Conservation (phyloP, 2,113 vertebrate genomes). For the Semicossyphus pulcher region DNA sequence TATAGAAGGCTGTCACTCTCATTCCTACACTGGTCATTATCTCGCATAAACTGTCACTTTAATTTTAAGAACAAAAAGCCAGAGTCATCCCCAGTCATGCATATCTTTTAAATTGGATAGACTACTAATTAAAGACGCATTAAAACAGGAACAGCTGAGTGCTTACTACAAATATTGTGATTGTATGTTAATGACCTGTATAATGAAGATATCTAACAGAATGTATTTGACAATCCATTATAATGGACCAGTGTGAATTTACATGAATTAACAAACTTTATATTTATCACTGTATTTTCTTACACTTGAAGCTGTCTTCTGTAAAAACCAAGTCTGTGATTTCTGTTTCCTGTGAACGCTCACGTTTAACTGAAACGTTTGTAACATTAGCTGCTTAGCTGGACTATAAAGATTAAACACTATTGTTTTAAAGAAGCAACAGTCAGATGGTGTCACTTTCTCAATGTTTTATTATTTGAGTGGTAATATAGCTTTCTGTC, state of each 20-base stretch:
- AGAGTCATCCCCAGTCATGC: neutral
- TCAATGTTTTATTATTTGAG: neutral
- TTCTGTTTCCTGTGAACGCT: constrained; percentile 40
- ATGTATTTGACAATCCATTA: constrained; percentile 72
- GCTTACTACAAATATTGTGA: neutral
- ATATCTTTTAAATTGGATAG: constrained; percentile 11
- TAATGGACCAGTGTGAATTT: constrained; percentile 43
- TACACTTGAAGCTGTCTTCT: constrained; percentile 56
- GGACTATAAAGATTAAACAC: constrained; percentile 44
- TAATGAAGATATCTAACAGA: constrained; percentile 37
- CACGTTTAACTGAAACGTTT: constrained; percentile 61
- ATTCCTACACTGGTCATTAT: too few species aligned
- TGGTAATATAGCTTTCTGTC: too few species aligned
- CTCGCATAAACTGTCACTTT: neutral
- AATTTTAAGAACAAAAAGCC: neutral
- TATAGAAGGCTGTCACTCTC: neutral
- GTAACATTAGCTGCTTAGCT: constrained; percentile 48
- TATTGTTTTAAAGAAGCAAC: constrained; percentile 38
- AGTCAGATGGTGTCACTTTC: neutral
- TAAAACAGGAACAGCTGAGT: too few species aligned
- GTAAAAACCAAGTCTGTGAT: constrained; percentile 32
- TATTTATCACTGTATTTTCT: constrained; percentile 72
- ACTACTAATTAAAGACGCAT: too few species aligned
- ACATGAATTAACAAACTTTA: constrained; percentile 36
- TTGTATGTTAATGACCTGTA: constrained; percentile 18